Percentiles rank a stretch among this genome's conserved stretches.
phyloP scores from a whole-genome alignment of 2,113 vertebrate genomes.

The Gymnocephalus cernua region DNA sequence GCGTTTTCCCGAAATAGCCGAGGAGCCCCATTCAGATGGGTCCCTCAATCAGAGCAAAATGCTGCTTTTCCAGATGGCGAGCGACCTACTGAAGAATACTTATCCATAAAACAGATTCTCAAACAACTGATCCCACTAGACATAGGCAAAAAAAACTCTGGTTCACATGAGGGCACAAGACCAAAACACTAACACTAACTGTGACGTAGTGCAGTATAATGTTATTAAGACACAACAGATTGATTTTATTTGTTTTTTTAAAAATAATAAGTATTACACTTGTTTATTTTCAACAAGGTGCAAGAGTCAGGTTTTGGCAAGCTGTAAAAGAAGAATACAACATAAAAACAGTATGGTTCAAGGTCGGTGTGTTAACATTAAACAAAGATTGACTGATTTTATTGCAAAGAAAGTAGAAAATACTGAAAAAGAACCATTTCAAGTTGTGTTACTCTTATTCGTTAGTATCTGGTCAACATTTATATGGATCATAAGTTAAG shows the following conservation, averaged over 20 bases:
- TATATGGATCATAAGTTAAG: neutral
- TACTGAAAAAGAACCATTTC: neutral
- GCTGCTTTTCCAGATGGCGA: conserved; percentile 47
- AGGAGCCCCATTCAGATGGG: conserved; percentile 36
- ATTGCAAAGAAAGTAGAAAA: neutral
- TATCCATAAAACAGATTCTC: conserved; percentile 14
- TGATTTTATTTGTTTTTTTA: conserved; percentile 29
- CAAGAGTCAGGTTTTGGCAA: conserved; percentile 33
- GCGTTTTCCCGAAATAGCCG: neutral
- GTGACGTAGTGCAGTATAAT: neutral
- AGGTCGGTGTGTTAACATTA: neutral
- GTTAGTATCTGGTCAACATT: neutral
- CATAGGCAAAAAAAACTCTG: neutral
- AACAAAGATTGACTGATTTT: neutral
- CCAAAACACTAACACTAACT: neutral
- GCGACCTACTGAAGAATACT: conserved; percentile 31
- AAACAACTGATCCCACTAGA: conserved; percentile 12
- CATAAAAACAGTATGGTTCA: neutral
- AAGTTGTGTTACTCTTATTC: neutral
- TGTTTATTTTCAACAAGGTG: conserved; percentile 48
- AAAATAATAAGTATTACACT: conserved; percentile 23
- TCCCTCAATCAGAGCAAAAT: conserved; percentile 52
- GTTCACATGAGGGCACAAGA: neutral
- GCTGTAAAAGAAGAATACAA: conserved; percentile 44
- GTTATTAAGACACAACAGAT: conserved; percentile 9